A percentile compares a stretch with the other conserved stretches of the same genome.
These are phyloP conservation scores for Netelia inedita DNA, from an alignment of 2,888 invertebrate genomes.

Conservation along the genomic window DNA sequence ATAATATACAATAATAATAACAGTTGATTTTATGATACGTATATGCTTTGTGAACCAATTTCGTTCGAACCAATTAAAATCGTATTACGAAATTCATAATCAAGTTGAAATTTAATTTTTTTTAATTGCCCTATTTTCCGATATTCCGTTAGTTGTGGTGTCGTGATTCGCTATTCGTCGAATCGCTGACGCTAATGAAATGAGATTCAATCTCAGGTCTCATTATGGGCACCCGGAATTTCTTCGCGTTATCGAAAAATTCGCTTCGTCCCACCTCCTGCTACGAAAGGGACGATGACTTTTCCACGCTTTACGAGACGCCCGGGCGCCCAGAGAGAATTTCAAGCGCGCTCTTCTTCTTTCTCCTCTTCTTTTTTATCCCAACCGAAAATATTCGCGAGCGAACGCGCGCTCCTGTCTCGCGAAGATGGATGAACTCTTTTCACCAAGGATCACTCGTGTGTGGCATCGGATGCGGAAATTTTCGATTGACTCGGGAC, in stretches of 20 bases:
- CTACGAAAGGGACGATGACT: not conserved
- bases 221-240: not conserved
- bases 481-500: slow-evolving; percentile 47
- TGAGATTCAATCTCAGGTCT: not conserved
- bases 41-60: too few species aligned
- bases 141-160: too few species aligned
- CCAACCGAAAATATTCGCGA: slow-evolving; percentile 14
- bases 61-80: too few species aligned
- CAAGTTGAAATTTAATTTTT: too few species aligned
- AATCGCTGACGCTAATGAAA: not conserved
- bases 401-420: slow-evolving; percentile 11
- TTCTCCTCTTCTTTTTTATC: slow-evolving; percentile 9
- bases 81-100: too few species aligned
- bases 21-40: too few species aligned
- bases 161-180: not conserved
- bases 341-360: not conserved
- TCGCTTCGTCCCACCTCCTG: not conserved
- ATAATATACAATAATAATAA: too few species aligned
- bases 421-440: slow-evolving; percentile 50
- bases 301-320: not conserved
- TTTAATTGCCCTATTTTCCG: too few species aligned
- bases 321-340: not conserved
- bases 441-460: slow-evolving; percentile 20
- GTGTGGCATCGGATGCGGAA: slow-evolving; percentile 53
- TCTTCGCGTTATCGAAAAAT: not conserved